Evolutionary conservation across 2,113 vertebrate species (phyloP), one percentile per base, ranked within the genome.

Genomic region (Xiphophorus hellerii): DNA sequence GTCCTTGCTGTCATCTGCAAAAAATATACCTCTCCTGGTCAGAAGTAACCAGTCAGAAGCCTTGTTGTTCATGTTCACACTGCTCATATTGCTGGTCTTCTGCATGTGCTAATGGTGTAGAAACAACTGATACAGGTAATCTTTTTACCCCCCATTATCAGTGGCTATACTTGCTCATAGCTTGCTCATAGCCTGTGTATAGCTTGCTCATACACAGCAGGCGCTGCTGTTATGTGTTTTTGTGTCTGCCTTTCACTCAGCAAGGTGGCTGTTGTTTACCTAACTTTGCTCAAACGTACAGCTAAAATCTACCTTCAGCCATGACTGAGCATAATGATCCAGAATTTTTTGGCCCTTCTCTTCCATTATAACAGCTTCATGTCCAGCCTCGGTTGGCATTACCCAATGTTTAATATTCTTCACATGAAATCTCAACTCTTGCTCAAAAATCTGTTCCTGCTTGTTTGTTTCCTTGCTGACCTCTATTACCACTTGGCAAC

Each of bases 401-500:
- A 72, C 42, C 66, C 35, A 78, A 81, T 76, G 60, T 75, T 86
- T 82, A 72, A 87, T 84, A 83, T 82, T 73, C 77, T 27, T 78
- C 64, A 81, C 71, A 30, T 60, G 69, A 48, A 74, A 61, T 71
- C 64, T 63, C 69, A 62, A 71, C 70, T 77, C 62, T 70, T 88
- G 82, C 85, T 93, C 78, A 86, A 80, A 77, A 85, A 81, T 81
- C 28, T 79, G 75, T 85, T 90, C 75, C 66, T 44, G 33, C 51
- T 71, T 87, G 86, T 92, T 93, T 90, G 87, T 90, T 89, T 84
- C 83, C 67, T 76, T 76, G 27, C 71, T 78, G 84, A 91, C 89
- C 89, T 89, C 92, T 71, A 91, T 94, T 93, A 93, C 92, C 87
- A 87, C 80, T 90, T 93, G 91, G 93, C 92, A 89, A 71, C 5